A percentile compares a stretch with the other conserved stretches of the same genome.
phyloP scores from a whole-genome alignment of 2,888 invertebrate species.

The Cerceris ruficornis region DNA sequence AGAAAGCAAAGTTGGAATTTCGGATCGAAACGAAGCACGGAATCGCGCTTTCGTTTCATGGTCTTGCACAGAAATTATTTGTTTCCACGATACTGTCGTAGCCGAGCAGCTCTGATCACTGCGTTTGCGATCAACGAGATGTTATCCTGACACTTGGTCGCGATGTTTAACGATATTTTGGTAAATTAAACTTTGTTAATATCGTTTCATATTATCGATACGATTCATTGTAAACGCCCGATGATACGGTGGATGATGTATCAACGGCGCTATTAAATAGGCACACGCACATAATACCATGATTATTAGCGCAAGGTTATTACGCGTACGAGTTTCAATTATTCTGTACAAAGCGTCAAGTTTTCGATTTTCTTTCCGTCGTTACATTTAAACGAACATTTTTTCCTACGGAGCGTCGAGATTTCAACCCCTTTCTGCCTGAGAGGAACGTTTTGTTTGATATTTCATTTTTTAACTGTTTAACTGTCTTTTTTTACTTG shows the following conservation, averaged over 20 bases:
- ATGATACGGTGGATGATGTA: constrained; percentile 6
- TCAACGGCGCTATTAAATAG: constrained; percentile 15
- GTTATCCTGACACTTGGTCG: constrained; percentile 18
- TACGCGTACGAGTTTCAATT: constrained; percentile 23
- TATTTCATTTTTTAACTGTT: no score
- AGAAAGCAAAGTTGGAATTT: constrained; percentile 6
- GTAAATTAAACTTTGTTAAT: constrained; percentile 32
- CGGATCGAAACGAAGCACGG: neutral
- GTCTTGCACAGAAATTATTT: constrained; percentile 7
- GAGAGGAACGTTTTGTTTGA: no score
- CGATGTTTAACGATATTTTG: constrained; percentile 41
- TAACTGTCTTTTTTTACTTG: no score
- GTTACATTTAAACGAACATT: neutral
- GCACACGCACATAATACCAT: constrained; percentile 18
- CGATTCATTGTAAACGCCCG: constrained; percentile 8
- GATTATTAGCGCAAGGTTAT: constrained; percentile 23
- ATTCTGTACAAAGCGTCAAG: constrained; percentile 30
- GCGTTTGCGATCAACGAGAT: constrained; percentile 14
- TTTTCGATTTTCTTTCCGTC: neutral
- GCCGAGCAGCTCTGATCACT: constrained; percentile 4
- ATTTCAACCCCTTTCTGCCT: no score
- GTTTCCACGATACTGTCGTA: constrained; percentile 24
- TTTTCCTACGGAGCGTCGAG: no score
- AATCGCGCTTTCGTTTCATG: constrained; percentile 12
- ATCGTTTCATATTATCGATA: constrained; percentile 26